Percentiles rank a stretch among this genome's conserved stretches.
Evolutionary conservation across 1,140 invertebrate species (phyloP).

Genomic region (Zelostemma sp.): DNA sequence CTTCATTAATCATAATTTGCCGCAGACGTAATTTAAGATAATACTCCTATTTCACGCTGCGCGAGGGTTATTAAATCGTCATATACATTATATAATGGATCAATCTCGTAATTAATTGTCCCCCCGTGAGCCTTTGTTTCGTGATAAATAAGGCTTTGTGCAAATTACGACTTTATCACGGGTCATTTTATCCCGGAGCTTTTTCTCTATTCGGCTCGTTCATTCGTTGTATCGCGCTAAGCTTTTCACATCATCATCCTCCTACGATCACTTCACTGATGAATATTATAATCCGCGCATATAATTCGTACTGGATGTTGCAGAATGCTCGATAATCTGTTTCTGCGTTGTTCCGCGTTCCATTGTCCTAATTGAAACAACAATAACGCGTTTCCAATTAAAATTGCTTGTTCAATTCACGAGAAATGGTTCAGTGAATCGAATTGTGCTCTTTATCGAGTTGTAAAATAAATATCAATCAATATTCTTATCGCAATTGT

Average conservation of each 20-base stretch:
- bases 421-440: background rate
- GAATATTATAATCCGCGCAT: background rate
- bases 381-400: background rate
- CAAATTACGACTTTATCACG: constrained; percentile 7
- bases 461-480: background rate
- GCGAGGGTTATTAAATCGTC: constrained; percentile 8
- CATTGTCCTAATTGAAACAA: background rate
- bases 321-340: background rate
- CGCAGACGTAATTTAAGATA: constrained; percentile 22
- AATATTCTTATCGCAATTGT: too few species aligned
- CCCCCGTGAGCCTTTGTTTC: constrained; percentile 25
- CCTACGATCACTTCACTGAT: background rate
- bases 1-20: constrained; percentile 29
- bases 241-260: background rate
- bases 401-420: background rate
- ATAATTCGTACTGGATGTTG: background rate
- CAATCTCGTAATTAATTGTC: constrained; percentile 31
- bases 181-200: constrained; percentile 14
- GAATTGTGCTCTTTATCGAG: constrained; percentile 1
- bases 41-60: constrained; percentile 14
- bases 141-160: constrained; percentile 6
- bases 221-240: background rate
- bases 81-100: constrained; percentile 12
- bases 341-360: background rate
- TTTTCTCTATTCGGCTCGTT: constrained; percentile 5